These are phyloP conservation scores for Leptinotarsa haldemani DNA, from an alignment of 2,888 invertebrate genomes.

Conservation along the genomic window DNA sequence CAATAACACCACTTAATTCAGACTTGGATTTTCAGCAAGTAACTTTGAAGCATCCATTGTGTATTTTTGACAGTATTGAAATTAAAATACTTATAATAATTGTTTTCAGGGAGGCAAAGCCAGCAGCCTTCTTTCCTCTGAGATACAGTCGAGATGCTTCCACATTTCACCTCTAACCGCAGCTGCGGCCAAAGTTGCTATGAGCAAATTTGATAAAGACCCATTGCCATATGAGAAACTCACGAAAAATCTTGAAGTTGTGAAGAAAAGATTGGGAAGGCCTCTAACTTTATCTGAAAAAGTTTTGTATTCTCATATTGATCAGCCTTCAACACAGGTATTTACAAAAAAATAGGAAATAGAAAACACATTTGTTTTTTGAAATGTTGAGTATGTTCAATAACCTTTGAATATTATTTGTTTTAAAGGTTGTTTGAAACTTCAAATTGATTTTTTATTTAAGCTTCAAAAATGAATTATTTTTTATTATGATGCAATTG, in stretches of 20 bases:
- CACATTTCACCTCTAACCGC: conserved; percentile 81
- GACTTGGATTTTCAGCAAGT: too few species aligned
- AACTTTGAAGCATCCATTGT: too few species aligned
- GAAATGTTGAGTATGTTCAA: neutral
- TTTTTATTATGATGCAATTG: too few species aligned
- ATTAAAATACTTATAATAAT: neutral
- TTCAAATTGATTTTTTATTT: too few species aligned
- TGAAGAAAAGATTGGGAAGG: conserved; percentile 88
- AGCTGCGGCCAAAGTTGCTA: conserved; percentile 86
- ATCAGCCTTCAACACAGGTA: conserved; percentile 88
- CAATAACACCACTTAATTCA: neutral
- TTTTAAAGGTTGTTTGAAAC: too few species aligned
- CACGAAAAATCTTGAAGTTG: conserved; percentile 78
- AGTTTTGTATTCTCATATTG: conserved; percentile 96
- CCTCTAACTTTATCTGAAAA: conserved; percentile 98
- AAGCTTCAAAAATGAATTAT: too few species aligned
- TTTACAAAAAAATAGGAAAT: conserved; percentile 40
- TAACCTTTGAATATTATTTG: conserved; percentile 27
- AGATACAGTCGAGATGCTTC: conserved; percentile 86
- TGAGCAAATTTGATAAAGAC: conserved; percentile 91
- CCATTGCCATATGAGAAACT: conserved; percentile 90
- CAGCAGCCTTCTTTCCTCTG: conserved; percentile 67
- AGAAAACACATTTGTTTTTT: neutral
- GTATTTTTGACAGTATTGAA: neutral
- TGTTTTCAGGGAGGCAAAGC: conserved; percentile 70